Percentiles rank a stretch among this genome's conserved stretches.
Evolutionary conservation across 2,797 vertebrate species (phyloP).

Genomic region (Amniataba percoides): DNA sequence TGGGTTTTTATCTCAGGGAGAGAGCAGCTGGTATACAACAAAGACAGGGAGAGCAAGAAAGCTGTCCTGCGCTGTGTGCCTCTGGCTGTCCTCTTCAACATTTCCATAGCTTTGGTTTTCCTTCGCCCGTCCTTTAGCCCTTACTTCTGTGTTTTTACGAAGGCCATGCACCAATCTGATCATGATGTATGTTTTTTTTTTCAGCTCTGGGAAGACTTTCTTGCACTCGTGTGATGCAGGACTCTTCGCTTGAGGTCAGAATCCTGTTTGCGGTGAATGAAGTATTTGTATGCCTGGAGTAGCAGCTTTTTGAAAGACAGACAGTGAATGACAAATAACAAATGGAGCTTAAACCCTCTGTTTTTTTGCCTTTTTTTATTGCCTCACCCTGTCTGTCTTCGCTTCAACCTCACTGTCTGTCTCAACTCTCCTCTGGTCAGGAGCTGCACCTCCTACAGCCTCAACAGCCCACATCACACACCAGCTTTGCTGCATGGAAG

Average conservation of each 20-base stretch:
- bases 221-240: slow-evolving; percentile 30
- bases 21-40: slow-evolving; percentile 31
- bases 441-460: slow-evolving; percentile 16
- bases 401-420: slow-evolving; percentile 27
- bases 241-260: slow-evolving; percentile 36
- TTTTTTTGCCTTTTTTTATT: slow-evolving; percentile 32
- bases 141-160: slow-evolving; percentile 28
- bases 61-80: slow-evolving; percentile 1
- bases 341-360: slow-evolving; percentile 47
- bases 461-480: slow-evolving; percentile 12
- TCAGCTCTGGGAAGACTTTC: slow-evolving; percentile 10
- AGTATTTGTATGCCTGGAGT: slow-evolving; percentile 46
- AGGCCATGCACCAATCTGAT: slow-evolving; percentile 18
- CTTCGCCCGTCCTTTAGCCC: slow-evolving; percentile 24
- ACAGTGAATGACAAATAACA: slow-evolving; percentile 71
- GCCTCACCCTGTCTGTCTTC: slow-evolving; percentile 62
- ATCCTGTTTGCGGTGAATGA: slow-evolving; percentile 45
- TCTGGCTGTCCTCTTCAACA: slow-evolving; percentile 7
- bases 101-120: slow-evolving; percentile 34
- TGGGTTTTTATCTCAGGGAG: slow-evolving; percentile 31
- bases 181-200: slow-evolving; percentile 6
- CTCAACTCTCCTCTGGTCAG: slow-evolving; percentile 38
- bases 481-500: slow-evolving; percentile 12
- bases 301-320: slow-evolving; percentile 47
- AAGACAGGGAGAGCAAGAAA: slow-evolving; percentile 5